Base-by-base conservation (phyloP, 2,888 invertebrate species). In the Mongoloraphidia duomilia region DNA sequence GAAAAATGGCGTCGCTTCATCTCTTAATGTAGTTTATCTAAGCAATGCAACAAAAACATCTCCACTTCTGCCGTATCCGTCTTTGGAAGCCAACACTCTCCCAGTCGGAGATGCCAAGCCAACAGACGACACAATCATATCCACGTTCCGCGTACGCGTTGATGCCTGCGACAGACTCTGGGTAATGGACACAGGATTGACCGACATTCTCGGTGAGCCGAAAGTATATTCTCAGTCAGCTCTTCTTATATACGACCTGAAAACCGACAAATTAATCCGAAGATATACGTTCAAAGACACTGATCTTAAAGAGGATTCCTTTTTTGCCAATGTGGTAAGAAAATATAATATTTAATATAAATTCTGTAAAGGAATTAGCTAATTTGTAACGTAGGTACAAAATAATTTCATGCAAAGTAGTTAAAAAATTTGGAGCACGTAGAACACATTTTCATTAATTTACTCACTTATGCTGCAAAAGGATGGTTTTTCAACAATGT, bases 91-190 rank as follows among this genome's bases (percentile, higher is more conserved):
- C 14, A 93, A 93, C 63, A 79, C 82, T 41, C 74, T 94, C 44
- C 79, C 79, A 42, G 76, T 75, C 1, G 69, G 59, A 49, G 43
- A 44, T 17, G 47, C 42, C 50, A 68, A 67, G 55, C 61, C 66
- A 0, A 61, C 61, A 35, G 73, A 82, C 53, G 73, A 74, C 49
- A 76, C 77, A 1, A 76, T 85, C 41, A 70, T 84, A 46, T 87
- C 82, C 3, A 82, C 82, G 5, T 86, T 86, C 65, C 75, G 89
- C 52, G 70, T 84, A 17, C 75, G 73, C 54, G 79, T 82, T 1
- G 89, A 89, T 62, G 72, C 72, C 6, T 89, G 89, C 58, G 85
- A 86, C 62, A 75, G 89, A 41, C 72, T 89, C 9, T 89, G 89
- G 88, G 81, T 85, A 6, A 74, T 89, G 66, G 88, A 89, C 61